phyloP scores from a whole-genome alignment of 2,888 invertebrate genomes.

The Athetis lepigone region DNA sequence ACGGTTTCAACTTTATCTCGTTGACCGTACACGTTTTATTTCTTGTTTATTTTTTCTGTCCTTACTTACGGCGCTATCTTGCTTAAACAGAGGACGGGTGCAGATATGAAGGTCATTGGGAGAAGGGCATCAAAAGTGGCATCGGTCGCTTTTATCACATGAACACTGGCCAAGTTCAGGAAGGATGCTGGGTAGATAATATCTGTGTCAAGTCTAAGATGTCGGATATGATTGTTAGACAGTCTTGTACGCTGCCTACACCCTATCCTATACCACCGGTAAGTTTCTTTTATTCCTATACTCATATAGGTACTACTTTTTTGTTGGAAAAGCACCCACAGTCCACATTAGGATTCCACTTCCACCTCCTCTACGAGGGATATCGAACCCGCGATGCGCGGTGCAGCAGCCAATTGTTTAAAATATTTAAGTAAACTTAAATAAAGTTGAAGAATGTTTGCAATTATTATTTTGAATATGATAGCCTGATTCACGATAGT shows the following conservation, averaged over 20 bases:
- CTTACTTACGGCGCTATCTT: conserved; percentile 27
- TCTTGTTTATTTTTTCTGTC: conserved; percentile 28
- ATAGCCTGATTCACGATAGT: too few relatives aligned
- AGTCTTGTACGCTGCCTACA: conserved; percentile 89
- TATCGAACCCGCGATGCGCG: too few relatives aligned
- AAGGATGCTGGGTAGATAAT: conserved; percentile 91
- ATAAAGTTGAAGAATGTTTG: too few relatives aligned
- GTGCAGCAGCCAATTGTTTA: too few relatives aligned
- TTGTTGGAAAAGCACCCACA: too few relatives aligned
- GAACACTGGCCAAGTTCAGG: conserved; percentile 92
- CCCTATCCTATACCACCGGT: conserved; percentile 89
- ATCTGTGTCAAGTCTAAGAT: conserved; percentile 90
- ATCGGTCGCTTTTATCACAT: conserved; percentile 92
- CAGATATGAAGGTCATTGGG: conserved; percentile 92
- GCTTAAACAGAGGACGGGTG: conserved; percentile 88
- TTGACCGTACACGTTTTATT: conserved; percentile 14
- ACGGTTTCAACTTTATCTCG: too few relatives aligned
- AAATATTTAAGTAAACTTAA: too few relatives aligned
- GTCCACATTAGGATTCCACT: too few relatives aligned
- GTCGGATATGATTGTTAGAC: conserved; percentile 91
- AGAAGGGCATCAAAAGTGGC: conserved; percentile 90
- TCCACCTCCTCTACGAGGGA: too few relatives aligned
- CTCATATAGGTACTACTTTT: too few relatives aligned
- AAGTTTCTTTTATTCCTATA: too few relatives aligned
- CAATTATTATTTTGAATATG: too few relatives aligned